Conservation (phyloP, 2,113 vertebrate species). For the Amphiprion ocellaris region DNA sequence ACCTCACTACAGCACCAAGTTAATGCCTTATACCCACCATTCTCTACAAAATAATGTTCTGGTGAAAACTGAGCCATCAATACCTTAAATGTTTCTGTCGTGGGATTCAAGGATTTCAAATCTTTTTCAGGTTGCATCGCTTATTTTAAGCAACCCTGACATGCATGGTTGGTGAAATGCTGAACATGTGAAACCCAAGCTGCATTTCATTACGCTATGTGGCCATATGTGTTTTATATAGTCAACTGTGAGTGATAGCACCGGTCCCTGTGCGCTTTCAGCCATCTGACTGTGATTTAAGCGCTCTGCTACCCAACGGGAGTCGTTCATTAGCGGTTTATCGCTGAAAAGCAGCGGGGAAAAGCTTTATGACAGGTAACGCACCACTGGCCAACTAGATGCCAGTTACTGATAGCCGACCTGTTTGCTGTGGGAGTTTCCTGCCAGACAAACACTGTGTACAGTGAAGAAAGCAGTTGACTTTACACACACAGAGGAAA, state of each 20-base stretch:
- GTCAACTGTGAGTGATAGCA: not conserved
- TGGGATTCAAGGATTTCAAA: too few relatives aligned
- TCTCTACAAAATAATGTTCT: too few relatives aligned
- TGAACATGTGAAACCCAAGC: not conserved
- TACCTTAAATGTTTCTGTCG: too few relatives aligned
- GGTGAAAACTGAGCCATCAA: too few relatives aligned
- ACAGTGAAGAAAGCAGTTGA: slow-evolving; percentile 45
- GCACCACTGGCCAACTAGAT: slow-evolving; percentile 54
- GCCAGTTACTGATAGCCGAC: slow-evolving; percentile 59
- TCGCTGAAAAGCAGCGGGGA: not conserved
- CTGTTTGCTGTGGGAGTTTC: slow-evolving; percentile 65
- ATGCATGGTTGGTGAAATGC: not conserved
- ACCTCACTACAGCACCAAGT: too few relatives aligned
- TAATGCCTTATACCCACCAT: too few relatives aligned
- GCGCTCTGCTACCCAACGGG: not conserved
- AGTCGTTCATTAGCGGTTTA: slow-evolving; percentile 21
- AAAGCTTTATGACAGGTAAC: slow-evolving; percentile 57
- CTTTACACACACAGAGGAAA: slow-evolving; percentile 1
- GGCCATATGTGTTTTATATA: not conserved
- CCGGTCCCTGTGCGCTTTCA: not conserved
- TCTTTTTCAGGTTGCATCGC: too few relatives aligned
- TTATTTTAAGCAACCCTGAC: too few relatives aligned
- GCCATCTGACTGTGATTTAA: slow-evolving; percentile 47
- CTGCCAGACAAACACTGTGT: slow-evolving; percentile 50
- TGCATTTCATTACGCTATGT: not conserved